Evolutionary conservation across 2,113 vertebrate species (phyloP), one percentile per base, ranked within the genome.

Genomic region (Macrotis lagotis): DNA sequence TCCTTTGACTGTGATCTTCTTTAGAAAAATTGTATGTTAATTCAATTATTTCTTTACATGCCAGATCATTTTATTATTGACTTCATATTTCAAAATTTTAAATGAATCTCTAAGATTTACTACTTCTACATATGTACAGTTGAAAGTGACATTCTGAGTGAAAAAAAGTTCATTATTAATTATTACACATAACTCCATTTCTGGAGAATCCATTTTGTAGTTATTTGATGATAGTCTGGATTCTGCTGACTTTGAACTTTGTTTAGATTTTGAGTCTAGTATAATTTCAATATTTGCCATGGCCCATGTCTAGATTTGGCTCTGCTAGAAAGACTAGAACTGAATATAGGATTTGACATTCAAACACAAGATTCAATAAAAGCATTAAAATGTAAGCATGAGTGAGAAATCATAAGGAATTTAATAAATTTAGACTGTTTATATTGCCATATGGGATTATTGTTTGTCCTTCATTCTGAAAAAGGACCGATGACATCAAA

Each of bases 111-210:
- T 97, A 24, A 97, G 97, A 5, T 98, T 98, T 83, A 91, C 98
- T 89, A 99, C 99, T 95, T 99, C 99, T 0, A 98, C 97, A 51
- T 99, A 99, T 0, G 99, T 99, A 59, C 99, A 0, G 99, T 99
- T 89, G 99, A 98, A 50, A 98, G 52, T 37, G 97, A 97, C 99
- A 99, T 99, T 55, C 99, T 0, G 16, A 95, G 91, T 93, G 59
- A 6, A 37, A 96, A 99, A 99, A 97, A 99, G 99, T 98, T 99
- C 99, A 98, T 99, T 99, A 98, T 99, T 99, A 98, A 99, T 99
- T 96, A 99, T 99, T 96, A 99, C 12, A 94, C 99, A 99, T 26
- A 98, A 94, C 48, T 99, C 99, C 92, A 99, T 99, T 97, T 98
- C 98, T 92, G 99, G 99, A 97, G 99, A 99, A 91, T 98, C 98